A percentile compares a stretch with the other conserved stretches of the same genome.
Conservation (phyloP, 2,113 vertebrate genomes). For the Uropsilus gracilis region DNA sequence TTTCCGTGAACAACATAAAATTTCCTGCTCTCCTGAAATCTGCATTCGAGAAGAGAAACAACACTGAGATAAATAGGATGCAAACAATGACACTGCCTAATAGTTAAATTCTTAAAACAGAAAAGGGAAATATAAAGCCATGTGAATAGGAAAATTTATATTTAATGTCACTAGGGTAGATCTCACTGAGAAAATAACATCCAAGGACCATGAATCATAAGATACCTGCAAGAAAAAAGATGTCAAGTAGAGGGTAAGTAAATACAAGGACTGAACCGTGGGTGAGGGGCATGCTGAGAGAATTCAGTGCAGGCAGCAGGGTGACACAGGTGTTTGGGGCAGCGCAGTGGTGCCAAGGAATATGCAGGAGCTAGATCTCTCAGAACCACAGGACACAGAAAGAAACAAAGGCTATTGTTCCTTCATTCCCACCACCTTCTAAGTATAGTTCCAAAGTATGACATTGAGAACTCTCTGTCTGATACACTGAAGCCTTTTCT, state of each 20-base stretch:
- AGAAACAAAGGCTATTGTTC: neutral
- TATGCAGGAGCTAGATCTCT: neutral
- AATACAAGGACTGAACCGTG: too few species aligned
- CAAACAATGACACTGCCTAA: neutral
- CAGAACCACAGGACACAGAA: neutral
- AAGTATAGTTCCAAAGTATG: neutral
- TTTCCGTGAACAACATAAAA: neutral
- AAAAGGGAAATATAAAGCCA: neutral
- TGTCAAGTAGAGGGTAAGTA: neutral
- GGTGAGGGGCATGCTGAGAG: too few species aligned
- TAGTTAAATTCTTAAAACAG: neutral
- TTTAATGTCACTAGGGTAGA: neutral
- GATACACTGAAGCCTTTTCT: neutral
- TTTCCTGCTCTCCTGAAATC: neutral
- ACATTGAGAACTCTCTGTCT: neutral
- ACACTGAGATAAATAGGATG: neutral
- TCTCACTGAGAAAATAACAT: neutral
- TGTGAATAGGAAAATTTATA: neutral
- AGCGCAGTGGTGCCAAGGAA: fast-evolving
- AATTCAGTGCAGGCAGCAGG: neutral
- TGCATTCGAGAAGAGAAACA: neutral
- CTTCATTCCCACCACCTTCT: neutral
- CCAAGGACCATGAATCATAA: neutral
- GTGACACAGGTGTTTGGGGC: neutral
- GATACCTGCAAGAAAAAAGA: neutral